Conservation (phyloP, 1,140 invertebrate species). For the Euglossa dilemma region DNA sequence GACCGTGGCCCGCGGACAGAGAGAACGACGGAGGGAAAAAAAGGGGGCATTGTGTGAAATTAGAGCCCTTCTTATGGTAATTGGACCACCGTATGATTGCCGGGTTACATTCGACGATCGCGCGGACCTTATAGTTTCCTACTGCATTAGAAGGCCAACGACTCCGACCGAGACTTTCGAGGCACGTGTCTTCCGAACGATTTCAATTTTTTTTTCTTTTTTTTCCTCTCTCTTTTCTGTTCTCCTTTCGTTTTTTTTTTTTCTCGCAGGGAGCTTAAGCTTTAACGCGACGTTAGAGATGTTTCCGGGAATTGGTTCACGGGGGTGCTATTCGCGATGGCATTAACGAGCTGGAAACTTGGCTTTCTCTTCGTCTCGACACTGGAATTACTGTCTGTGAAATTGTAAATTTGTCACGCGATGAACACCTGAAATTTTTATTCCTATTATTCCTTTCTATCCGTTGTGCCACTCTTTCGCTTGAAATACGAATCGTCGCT, state of each 20-base stretch:
- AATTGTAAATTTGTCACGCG: background rate
- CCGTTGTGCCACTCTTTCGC: no score
- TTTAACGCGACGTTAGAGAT: background rate
- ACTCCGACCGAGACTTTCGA: conserved; percentile 44
- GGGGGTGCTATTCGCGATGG: background rate
- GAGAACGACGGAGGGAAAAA: conserved; percentile 43
- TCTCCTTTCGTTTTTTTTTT: background rate
- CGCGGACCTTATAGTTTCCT: conserved; percentile 65
- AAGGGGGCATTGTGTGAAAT: conserved; percentile 76
- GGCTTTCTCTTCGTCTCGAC: background rate
- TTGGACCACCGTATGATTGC: conserved; percentile 79
- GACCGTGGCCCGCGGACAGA: conserved; percentile 37
- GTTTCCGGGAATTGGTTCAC: background rate
- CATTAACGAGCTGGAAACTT: background rate
- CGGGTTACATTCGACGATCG: conserved; percentile 66
- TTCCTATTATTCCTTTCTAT: no score
- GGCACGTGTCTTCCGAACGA: conserved; percentile 56
- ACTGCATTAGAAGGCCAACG: conserved; percentile 67
- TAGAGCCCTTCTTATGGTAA: conserved; percentile 81
- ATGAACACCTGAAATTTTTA: background rate
- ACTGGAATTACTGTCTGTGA: no score
- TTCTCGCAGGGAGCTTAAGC: background rate
- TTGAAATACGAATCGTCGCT: no score
- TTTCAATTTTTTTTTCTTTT: conserved; percentile 9
- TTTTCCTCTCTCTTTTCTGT: no score